Conservation (phyloP, 2,888 invertebrate species). For the Pediacus dermestoides region DNA sequence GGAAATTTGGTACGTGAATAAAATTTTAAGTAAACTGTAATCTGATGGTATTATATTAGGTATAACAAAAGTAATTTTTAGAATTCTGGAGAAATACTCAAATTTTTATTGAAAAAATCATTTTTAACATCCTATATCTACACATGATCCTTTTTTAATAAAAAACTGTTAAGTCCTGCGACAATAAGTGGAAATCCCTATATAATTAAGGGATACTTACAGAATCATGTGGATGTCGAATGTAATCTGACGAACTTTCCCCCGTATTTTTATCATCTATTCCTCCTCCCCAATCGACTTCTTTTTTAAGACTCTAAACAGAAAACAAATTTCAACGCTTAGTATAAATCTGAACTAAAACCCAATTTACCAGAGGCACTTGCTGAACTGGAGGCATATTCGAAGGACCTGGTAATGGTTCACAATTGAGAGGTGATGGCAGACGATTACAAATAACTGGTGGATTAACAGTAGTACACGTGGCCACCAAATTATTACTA, state of each 20-base stretch:
- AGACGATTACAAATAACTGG: slow-evolving; percentile 55
- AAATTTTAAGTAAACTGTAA: no score
- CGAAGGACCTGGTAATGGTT: slow-evolving; percentile 76
- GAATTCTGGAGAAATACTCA: no score
- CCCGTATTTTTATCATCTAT: slow-evolving; percentile 75
- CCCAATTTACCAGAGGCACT: slow-evolving; percentile 73
- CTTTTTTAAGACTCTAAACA: slow-evolving; percentile 78
- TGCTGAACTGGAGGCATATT: slow-evolving; percentile 83
- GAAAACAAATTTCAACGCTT: slow-evolving; percentile 8
- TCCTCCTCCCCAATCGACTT: slow-evolving; percentile 76
- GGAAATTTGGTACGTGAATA: no score
- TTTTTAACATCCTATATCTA: no score
- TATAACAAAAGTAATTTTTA: no score
- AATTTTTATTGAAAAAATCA: no score
- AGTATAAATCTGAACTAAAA: slow-evolving; percentile 8
- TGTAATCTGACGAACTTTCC: slow-evolving; percentile 73
- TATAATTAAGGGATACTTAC: no score
- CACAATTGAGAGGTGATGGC: slow-evolving; percentile 64
- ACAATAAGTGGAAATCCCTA: no score
- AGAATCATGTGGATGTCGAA: slow-evolving; percentile 74
- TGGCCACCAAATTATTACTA: slow-evolving; percentile 30
- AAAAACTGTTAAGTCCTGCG: no score
- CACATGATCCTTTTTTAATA: no score
- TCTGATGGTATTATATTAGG: no score
- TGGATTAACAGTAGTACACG: slow-evolving; percentile 50